phyloP scores from a whole-genome alignment of 2,888 invertebrate genomes.

The Doris montereyensis region DNA sequence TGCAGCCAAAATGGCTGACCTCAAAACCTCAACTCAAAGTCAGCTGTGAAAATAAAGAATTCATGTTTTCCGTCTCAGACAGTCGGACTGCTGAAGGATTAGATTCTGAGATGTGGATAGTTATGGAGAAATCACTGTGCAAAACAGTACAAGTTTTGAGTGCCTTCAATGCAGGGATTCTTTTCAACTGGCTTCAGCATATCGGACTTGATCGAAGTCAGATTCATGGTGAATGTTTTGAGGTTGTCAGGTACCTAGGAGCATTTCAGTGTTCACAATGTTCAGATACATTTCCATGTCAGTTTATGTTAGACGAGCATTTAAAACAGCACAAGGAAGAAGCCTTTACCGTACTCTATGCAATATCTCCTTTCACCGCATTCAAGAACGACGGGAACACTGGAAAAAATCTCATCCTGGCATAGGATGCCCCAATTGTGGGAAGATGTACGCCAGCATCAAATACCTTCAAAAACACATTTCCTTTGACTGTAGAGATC shows the following conservation, averaged over 20 bases:
- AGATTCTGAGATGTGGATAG: too few species aligned
- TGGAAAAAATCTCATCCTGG: conserved; percentile 42
- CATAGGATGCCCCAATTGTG: conserved; percentile 42
- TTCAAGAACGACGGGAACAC: conserved; percentile 39
- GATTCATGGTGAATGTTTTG: conserved; percentile 38
- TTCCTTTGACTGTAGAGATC: conserved; percentile 40
- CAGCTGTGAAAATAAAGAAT: conserved; percentile 33
- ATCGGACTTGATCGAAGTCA: conserved; percentile 36
- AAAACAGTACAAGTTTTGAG: conserved; percentile 32
- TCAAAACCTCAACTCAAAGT: conserved; percentile 24
- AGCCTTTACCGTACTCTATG: conserved; percentile 41
- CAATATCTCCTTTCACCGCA: conserved; percentile 37
- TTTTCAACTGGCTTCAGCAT: conserved; percentile 28
- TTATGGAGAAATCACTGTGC: too few species aligned
- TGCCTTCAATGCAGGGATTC: conserved; percentile 29
- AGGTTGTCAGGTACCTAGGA: conserved; percentile 29
- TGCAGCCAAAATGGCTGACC: conserved; percentile 35
- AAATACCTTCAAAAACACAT: conserved; percentile 42
- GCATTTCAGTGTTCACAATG: conserved; percentile 41
- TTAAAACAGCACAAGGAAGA: conserved; percentile 39
- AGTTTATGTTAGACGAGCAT: conserved; percentile 40
- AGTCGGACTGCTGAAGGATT: too few species aligned
- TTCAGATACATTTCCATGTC: conserved; percentile 38
- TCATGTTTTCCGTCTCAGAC: too few species aligned
- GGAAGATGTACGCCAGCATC: conserved; percentile 43